These are phyloP conservation scores for Cottus gobio DNA, from an alignment of 2,113 vertebrate genomes.

Conservation along the genomic window DNA sequence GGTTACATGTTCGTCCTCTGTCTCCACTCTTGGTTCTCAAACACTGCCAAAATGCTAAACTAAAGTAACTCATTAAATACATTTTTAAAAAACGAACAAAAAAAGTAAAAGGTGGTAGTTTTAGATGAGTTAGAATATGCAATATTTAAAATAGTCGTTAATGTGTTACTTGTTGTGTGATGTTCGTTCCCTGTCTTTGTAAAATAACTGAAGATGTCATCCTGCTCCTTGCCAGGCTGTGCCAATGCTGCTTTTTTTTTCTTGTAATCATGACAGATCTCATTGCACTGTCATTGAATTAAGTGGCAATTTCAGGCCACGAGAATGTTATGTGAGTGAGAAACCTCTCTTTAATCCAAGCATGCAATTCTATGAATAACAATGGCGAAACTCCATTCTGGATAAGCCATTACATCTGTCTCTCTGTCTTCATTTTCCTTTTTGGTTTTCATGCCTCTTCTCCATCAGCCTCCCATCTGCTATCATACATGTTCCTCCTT, in stretches of 20 bases:
- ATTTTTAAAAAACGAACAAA: neutral
- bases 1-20: neutral
- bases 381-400: slow-evolving; percentile 57
- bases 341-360: slow-evolving; percentile 61
- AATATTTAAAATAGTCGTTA: neutral
- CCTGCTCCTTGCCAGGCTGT: slow-evolving; percentile 10
- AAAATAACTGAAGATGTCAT: slow-evolving; percentile 13
- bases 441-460: neutral
- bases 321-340: slow-evolving; percentile 46
- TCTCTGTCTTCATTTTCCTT: slow-evolving; percentile 32
- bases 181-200: neutral
- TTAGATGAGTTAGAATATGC: neutral
- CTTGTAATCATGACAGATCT: slow-evolving; percentile 56
- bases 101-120: neutral
- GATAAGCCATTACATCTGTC: slow-evolving; percentile 57
- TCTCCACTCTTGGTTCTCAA: slow-evolving; percentile 20
- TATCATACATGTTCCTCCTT: slow-evolving; percentile 2
- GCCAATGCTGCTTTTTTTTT: slow-evolving; percentile 5
- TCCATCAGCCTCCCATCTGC: neutral
- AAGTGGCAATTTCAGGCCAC: slow-evolving; percentile 69
- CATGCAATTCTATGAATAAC: slow-evolving; percentile 75
- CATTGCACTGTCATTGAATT: slow-evolving; percentile 66
- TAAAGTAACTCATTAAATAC: neutral
- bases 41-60: neutral
- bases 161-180: neutral